Percentiles rank a stretch among this genome's conserved stretches.
These are phyloP conservation scores for Ceratina australensis DNA, from an alignment of 1,140 invertebrate species.

Conservation along the genomic window DNA sequence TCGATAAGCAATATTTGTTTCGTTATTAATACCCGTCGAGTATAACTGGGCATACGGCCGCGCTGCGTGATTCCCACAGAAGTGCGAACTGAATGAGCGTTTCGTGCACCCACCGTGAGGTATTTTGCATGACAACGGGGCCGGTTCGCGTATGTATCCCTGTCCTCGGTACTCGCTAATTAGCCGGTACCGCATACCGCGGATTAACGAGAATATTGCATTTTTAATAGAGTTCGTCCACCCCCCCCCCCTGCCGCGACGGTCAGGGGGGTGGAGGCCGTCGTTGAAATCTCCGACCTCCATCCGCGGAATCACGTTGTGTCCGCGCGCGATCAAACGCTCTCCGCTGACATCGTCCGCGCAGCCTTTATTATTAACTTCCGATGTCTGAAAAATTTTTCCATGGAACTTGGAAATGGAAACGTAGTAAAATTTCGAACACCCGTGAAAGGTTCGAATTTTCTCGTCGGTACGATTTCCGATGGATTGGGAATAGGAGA, in stretches of 20 bases:
- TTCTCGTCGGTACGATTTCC: no score
- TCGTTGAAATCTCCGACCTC: slow-evolving; percentile 60
- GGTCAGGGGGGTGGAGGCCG: slow-evolving; percentile 17
- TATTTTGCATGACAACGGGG: slow-evolving; percentile 77
- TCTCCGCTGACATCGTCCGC: slow-evolving; percentile 39
- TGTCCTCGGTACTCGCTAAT: slow-evolving; percentile 72
- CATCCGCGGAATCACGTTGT: slow-evolving; percentile 26
- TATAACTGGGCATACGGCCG: slow-evolving; percentile 11
- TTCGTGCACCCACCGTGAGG: slow-evolving; percentile 50
- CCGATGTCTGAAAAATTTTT: no score
- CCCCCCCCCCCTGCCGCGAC: no score
- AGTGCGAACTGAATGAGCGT: slow-evolving; percentile 31
- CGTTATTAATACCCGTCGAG: slow-evolving; percentile 34
- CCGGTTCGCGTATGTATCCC: slow-evolving; percentile 45
- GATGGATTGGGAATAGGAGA: background rate
- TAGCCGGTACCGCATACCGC: slow-evolving; percentile 74
- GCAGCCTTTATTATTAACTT: slow-evolving; percentile 43
- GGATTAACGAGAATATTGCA: slow-evolving; percentile 78
- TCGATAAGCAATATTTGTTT: slow-evolving; percentile 50
- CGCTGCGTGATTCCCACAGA: background rate
- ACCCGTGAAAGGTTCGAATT: no score
- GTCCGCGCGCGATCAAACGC: slow-evolving; percentile 51
- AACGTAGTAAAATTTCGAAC: background rate
- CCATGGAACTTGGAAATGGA: background rate
- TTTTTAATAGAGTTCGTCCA: slow-evolving; percentile 74